Evolutionary conservation across 2,797 vertebrate genomes (phyloP).

Genomic region (Halcyon chelicuti): DNA sequence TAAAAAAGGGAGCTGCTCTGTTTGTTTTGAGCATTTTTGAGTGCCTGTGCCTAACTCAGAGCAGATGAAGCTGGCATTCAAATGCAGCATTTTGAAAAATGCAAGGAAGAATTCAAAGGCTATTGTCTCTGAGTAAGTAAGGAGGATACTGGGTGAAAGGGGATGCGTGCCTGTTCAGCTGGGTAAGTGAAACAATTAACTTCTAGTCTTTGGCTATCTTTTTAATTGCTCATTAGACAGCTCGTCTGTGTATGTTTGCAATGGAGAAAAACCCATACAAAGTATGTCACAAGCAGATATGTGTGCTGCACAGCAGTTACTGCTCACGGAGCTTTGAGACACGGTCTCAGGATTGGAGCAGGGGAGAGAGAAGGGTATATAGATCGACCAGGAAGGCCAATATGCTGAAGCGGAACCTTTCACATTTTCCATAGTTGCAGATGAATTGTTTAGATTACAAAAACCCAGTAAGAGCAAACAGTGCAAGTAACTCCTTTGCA

Average conservation of each 20-base stretch:
- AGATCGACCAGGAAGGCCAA: not conserved
- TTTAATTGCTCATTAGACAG: conserved; percentile 40
- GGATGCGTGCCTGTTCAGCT: not conserved
- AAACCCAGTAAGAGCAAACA: not conserved
- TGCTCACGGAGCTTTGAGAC: not conserved
- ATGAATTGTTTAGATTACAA: not conserved
- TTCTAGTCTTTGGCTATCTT: not conserved
- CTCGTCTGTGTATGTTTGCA: not conserved
- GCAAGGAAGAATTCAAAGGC: not conserved
- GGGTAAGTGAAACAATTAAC: not conserved
- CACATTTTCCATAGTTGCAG: not conserved
- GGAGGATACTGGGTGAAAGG: not conserved
- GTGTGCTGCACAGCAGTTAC: accelerated
- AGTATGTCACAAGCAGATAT: not conserved
- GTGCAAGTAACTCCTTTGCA: not conserved
- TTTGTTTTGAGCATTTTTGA: not conserved
- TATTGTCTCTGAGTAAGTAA: not conserved
- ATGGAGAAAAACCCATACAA: not conserved
- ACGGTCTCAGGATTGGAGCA: accelerated
- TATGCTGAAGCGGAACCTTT: not conserved
- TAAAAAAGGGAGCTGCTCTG: accelerated
- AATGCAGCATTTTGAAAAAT: not conserved
- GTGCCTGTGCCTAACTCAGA: not conserved
- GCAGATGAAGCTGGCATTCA: not conserved
- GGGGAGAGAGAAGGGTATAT: not conserved